Evolutionary conservation across 2,797 vertebrate genomes (phyloP).

Genomic region (Craterocephalus amniculus): DNA sequence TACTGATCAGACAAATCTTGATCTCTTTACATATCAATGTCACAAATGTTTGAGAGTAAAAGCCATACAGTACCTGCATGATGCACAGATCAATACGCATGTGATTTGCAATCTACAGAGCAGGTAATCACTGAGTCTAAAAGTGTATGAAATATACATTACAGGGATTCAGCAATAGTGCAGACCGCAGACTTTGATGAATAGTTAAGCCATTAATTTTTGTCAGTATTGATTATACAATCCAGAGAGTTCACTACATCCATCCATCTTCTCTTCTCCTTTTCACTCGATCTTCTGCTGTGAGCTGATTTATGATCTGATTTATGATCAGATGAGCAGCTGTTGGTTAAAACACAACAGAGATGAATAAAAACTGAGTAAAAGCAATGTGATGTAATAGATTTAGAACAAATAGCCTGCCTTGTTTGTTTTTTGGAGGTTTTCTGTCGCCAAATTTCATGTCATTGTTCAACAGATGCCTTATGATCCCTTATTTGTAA

Average conservation of each 20-base stretch:
- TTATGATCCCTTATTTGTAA: neutral
- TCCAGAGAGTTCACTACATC: slow-evolving; percentile 68
- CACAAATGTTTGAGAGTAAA: slow-evolving; percentile 57
- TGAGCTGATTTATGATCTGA: slow-evolving; percentile 67
- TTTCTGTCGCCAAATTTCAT: no score
- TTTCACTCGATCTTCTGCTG: slow-evolving; percentile 59
- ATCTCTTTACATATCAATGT: slow-evolving; percentile 67
- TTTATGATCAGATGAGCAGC: slow-evolving; percentile 57
- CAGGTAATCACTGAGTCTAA: slow-evolving; percentile 83
- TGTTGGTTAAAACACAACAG: slow-evolving; percentile 63
- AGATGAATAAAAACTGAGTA: slow-evolving; percentile 31
- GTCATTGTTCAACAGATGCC: neutral
- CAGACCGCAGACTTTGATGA: slow-evolving; percentile 65
- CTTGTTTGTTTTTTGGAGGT: no score
- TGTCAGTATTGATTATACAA: slow-evolving; percentile 80
- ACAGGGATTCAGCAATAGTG: slow-evolving; percentile 49
- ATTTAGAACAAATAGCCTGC: slow-evolving; percentile 29
- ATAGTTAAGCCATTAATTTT: slow-evolving; percentile 73
- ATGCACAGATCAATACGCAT: slow-evolving; percentile 80
- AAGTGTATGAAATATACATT: slow-evolving; percentile 83
- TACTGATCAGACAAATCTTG: slow-evolving; percentile 31
- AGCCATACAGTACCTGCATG: slow-evolving; percentile 56
- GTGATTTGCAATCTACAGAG: slow-evolving; percentile 83
- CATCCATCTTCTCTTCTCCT: slow-evolving; percentile 68
- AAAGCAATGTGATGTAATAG: slow-evolving; percentile 48